Conservation (phyloP, 64 coral and sea anemone genomes). For the Platygyra sinensis region DNA sequence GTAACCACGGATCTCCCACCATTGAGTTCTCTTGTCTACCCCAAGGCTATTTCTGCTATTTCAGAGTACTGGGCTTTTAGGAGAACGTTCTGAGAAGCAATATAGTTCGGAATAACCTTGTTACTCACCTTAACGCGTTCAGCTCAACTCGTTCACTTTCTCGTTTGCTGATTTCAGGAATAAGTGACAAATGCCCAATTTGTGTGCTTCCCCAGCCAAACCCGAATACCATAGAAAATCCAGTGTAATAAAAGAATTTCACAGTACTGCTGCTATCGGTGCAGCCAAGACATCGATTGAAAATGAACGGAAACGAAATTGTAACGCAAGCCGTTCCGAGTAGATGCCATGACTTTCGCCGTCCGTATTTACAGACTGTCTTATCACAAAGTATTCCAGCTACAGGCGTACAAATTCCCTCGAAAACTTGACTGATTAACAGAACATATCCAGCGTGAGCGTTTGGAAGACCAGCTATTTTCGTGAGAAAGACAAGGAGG, state of each 20-base stretch:
- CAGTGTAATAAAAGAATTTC: conserved; percentile 67
- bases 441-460: conserved; percentile 63
- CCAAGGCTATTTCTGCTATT: no score
- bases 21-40: no score
- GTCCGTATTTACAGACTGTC: conserved; percentile 61
- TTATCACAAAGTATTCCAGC: conserved; percentile 61
- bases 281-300: conserved; percentile 63
- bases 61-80: no score
- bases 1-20: no score
- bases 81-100: no score
- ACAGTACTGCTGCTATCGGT: conserved; percentile 16
- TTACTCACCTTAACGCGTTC: conserved; percentile 55
- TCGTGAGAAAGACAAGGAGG: conserved; percentile 70
- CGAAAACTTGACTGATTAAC: conserved; percentile 65
- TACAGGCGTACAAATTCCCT: conserved; percentile 53
- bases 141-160: conserved; percentile 65
- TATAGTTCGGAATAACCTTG: background rate
- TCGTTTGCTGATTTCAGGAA: conserved; percentile 72
- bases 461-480: conserved; percentile 49
- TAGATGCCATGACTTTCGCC: conserved; percentile 75
- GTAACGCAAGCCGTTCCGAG: conserved; percentile 63
- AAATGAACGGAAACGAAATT: conserved; percentile 62
- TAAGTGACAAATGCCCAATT: conserved; percentile 71
- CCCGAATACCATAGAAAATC: conserved; percentile 56
- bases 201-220: conserved; percentile 77